These are phyloP conservation scores for Osmerus mordax DNA, from an alignment of 2,113 vertebrate genomes.

Conservation along the genomic window DNA sequence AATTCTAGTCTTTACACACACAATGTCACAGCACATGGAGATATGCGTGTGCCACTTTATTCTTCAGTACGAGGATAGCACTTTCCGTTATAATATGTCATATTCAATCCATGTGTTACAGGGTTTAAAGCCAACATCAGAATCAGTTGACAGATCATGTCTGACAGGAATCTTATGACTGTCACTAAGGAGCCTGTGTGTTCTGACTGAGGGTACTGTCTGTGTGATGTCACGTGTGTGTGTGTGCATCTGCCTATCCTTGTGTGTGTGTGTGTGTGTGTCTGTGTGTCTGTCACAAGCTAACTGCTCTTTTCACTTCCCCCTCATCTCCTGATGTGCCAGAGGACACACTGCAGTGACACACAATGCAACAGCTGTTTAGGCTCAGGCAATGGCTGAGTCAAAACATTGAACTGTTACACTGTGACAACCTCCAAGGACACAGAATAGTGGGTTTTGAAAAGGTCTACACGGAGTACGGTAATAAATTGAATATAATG, in stretches of 20 bases:
- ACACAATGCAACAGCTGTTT: slow-evolving; percentile 30
- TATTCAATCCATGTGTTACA: not conserved
- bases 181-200: not conserved
- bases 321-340: slow-evolving; percentile 10
- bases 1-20: no score
- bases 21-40: no score
- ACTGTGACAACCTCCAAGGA: not conserved
- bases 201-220: not conserved
- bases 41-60: no score
- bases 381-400: slow-evolving; percentile 5
- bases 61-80: not conserved
- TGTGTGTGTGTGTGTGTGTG: slow-evolving; percentile 3
- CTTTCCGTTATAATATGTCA: not conserved
- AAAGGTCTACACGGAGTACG: not conserved
- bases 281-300: slow-evolving; percentile 6
- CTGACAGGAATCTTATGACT: not conserved
- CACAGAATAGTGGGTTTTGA: not conserved
- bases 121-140: not conserved
- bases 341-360: slow-evolving; percentile 8
- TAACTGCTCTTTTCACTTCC: slow-evolving; percentile 20
- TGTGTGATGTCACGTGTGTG: not conserved
- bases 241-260: not conserved
- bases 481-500: no score
- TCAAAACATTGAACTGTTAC: not conserved
- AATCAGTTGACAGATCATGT: not conserved